Evolutionary conservation across 2,113 vertebrate species (phyloP), one percentile per base, ranked within the genome.

Genomic region (Thamnophis sirtalis): DNA sequence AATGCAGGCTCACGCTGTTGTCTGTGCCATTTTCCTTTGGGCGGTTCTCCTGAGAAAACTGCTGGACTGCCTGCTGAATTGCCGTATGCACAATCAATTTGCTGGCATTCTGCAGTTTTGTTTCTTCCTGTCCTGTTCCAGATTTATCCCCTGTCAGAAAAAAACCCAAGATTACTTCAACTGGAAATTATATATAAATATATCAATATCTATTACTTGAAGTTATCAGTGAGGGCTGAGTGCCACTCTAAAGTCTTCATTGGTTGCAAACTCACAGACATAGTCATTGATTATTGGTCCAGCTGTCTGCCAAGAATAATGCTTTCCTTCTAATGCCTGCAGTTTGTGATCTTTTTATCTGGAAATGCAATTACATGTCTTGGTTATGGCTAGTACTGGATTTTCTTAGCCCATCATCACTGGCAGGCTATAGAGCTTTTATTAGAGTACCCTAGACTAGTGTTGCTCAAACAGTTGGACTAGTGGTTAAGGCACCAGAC

Each of bases 41-140:
- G 90, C 93, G 95, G 33, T 93, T 96, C 93, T 98, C 98, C 93
- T 93, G 97, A 90, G 98, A 97, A 51, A 98, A 97, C 53, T 98
- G 98, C 63, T 95, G 98, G 68, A 98, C 95, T 0, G 98, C 98
- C 84, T 95, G 97, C 9, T 97, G 97, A 93, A 98, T 98, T n/a
- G 95, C 98, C 0, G 96, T 96, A 94, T 97, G 97, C 89, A 98
- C 98, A 4, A 98, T 98, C 96, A 97, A 97, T 92, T 96, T 98
- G 96, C 98, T 98, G 95, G 97, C 96, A 0, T 96, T 97, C 96
- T 97, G 97, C 89, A 98, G 94, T 92, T 94, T 97, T 15, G 95
- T 96, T 95, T 98, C 98, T 21, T 98, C 97, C 0, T 96, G 96
- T 90, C 97, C 97, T 0, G 89, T 92, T 86, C 95, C 97, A 51